A percentile compares a stretch with the other conserved stretches of the same genome.
phyloP scores from a whole-genome alignment of 2,888 invertebrate genomes.

The Aphrophora alni region DNA sequence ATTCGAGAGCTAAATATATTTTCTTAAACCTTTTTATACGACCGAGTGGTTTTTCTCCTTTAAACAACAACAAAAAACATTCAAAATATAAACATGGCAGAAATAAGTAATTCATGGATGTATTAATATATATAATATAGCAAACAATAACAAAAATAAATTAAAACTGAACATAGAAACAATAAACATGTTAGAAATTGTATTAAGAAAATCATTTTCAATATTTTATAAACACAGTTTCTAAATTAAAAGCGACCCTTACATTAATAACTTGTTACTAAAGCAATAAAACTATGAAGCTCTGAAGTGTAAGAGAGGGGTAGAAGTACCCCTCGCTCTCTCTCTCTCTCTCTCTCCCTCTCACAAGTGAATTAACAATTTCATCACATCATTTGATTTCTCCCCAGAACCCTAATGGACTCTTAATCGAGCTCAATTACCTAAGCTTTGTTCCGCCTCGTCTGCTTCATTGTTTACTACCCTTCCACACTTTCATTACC shows the following conservation, averaged over 20 bases:
- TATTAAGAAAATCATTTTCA: too few species aligned
- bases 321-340: neutral
- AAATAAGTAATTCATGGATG: too few species aligned
- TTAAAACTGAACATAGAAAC: too few species aligned
- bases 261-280: neutral
- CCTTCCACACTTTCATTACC: neutral
- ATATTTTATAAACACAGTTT: neutral
- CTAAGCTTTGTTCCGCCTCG: neutral
- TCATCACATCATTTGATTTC: constrained; percentile 6
- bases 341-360: neutral
- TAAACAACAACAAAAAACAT: too few species aligned
- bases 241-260: neutral
- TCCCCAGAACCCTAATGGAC: constrained; percentile 9
- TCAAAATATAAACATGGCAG: too few species aligned
- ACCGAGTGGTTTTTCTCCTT: too few species aligned
- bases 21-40: too few species aligned
- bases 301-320: neutral
- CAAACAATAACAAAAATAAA: too few species aligned
- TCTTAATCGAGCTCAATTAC: constrained; percentile 9
- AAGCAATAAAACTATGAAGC: neutral
- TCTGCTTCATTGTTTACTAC: neutral
- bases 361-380: constrained; percentile 7
- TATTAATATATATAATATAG: too few species aligned
- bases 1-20: too few species aligned
- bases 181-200: too few species aligned